Evolutionary conservation across 2,888 invertebrate species (phyloP), one percentile per base, ranked within the genome.

Genomic region (Abscondita cerata): DNA sequence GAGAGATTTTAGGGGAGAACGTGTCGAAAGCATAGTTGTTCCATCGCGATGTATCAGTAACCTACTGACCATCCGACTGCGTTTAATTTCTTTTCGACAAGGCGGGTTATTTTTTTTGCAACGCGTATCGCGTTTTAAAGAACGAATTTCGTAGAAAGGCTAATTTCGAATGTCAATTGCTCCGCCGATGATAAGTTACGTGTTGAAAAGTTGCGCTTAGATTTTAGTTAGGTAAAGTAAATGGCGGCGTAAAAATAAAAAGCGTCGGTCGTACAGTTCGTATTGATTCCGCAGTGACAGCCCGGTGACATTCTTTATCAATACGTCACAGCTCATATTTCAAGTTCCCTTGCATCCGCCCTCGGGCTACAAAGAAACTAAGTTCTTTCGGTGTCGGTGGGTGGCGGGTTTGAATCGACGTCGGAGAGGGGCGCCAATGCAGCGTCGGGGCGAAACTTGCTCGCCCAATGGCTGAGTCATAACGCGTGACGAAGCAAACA

Each of bases 271-370:
- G 75, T 74, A 77, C 76, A 77, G 76, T 75, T 77, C 62, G 78
- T 81, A 81, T 81, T 80, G 81, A 81, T 81, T 83, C 82, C 81
- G 81, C 81, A 81, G 82, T 82, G 86, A 86, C 86, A 84, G 86
- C 85, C 85, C 84, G 84, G 85, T 85, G 86, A 86, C 86, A 86
- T 85, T 85, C 83, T 85, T 82, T 84, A 86, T 85, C 85, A 85
- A 83, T 83, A 82, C 83, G 81, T 81, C 81, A 81, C 77, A 80
- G 80, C 80, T 81, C 80, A 81, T 81, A 81, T 81, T 80, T 81
- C 81, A 80, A 79, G 80, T 81, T 78, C 78, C 78, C 79, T 77
- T 77, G 79, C 79, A 79, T 78, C 79, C 80, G 79, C 78, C 83
- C 81, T 81, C 79, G 71, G 73, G 78, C 78, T 80, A 82, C 84